Conservation (phyloP, 2,888 invertebrate species). For the Ochropleura plecta region DNA sequence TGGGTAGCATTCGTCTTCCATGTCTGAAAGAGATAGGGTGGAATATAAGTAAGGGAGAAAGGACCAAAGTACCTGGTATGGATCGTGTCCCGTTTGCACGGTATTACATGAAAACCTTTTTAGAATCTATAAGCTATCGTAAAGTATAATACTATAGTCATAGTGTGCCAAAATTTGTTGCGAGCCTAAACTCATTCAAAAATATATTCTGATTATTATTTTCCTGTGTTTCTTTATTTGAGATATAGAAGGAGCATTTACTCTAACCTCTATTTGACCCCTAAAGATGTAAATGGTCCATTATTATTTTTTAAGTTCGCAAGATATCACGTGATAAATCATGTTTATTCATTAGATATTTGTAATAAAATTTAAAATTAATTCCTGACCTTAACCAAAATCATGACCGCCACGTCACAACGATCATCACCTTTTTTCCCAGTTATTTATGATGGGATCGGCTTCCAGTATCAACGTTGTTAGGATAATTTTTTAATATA, state of each 20-base stretch:
- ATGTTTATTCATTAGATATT: conserved; percentile 11
- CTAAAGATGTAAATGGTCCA: not conserved
- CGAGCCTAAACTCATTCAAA: not conserved
- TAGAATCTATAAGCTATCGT: not conserved
- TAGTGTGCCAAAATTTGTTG: not conserved
- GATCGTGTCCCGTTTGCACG: not conserved
- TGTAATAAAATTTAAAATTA: not conserved
- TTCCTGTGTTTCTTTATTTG: too few species aligned
- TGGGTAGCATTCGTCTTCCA: conserved; percentile 97
- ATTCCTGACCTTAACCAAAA: not conserved
- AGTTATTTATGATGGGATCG: not conserved
- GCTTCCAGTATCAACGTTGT: not conserved
- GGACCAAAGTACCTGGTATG: not conserved
- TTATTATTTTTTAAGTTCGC: not conserved
- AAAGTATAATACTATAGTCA: not conserved
- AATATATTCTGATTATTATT: not conserved
- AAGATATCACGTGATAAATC: not conserved
- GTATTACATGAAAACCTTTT: not conserved
- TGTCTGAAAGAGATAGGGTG: conserved; percentile 90
- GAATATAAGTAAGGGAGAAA: conserved; percentile 7
- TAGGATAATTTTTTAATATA: too few species aligned
- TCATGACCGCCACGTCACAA: not conserved
- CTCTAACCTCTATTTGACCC: not conserved
- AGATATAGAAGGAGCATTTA: too few species aligned
- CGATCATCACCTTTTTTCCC: not conserved